These are phyloP conservation scores for Copsychus sechellarum DNA, from an alignment of 2,113 vertebrate species.

Conservation along the genomic window DNA sequence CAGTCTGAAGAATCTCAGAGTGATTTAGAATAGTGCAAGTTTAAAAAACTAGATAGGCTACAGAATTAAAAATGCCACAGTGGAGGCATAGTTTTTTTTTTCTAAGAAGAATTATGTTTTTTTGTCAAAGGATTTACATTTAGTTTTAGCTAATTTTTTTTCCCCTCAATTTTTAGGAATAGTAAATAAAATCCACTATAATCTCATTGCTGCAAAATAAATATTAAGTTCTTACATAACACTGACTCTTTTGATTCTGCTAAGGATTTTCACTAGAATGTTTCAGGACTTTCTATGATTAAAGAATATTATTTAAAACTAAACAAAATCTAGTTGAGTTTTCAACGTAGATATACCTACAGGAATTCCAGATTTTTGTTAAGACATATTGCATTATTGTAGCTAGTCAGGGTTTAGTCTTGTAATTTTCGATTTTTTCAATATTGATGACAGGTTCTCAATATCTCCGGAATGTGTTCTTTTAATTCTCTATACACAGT, in stretches of 20 bases:
- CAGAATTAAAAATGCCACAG: not conserved
- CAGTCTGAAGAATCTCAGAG: not conserved
- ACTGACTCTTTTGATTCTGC: not conserved
- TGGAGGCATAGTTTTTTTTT: not conserved
- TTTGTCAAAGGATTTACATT: not conserved
- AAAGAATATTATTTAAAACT: not conserved
- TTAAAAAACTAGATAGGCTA: not conserved
- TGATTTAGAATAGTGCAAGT: not conserved
- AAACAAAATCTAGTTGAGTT: not conserved
- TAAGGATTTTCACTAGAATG: not conserved
- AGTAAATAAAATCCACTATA: slow-evolving; percentile 19
- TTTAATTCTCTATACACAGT: not conserved
- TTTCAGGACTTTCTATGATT: not conserved
- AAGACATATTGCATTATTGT: not conserved
- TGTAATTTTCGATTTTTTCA: not conserved
- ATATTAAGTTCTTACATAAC: not conserved
- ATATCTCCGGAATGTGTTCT: not conserved
- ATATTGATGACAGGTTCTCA: not conserved
- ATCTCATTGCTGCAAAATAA: not conserved
- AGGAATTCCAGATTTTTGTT: not conserved
- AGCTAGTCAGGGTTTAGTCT: not conserved
- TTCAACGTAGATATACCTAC: not conserved
- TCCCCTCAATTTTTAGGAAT: not conserved
- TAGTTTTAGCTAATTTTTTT: not conserved
- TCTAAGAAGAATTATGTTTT: not conserved